Evolutionary conservation across 2,888 invertebrate genomes (phyloP).

Genomic region (Nephrocerus scutellatus): DNA sequence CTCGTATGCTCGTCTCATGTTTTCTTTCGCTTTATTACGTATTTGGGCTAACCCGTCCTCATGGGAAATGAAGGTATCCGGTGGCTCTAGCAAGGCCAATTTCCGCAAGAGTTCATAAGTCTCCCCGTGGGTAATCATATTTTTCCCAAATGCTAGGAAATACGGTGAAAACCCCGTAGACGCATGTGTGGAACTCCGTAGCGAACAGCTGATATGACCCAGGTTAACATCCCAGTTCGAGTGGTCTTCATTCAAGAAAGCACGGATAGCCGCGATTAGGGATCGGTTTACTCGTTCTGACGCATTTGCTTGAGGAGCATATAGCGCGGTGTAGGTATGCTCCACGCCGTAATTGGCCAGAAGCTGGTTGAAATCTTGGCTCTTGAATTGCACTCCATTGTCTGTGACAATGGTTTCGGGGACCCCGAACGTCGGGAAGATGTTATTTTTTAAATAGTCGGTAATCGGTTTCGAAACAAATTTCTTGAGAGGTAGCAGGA

Average conservation of each 20-base stretch:
- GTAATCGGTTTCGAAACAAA: no score
- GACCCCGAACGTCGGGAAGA: constrained; percentile 25
- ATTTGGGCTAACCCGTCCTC: no score
- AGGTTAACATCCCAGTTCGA: not conserved
- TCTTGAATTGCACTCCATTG: constrained; percentile 3
- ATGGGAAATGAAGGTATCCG: no score
- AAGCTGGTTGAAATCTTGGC: not conserved
- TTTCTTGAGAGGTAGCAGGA: no score
- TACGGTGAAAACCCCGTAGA: constrained; percentile 8
- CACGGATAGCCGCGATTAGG: constrained; percentile 2
- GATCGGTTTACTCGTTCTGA: constrained; percentile 9
- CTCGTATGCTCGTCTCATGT: no score
- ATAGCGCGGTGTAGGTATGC: constrained; percentile 6
- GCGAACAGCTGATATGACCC: constrained; percentile 2
- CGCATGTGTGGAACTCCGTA: constrained; percentile 7
- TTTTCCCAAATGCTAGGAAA: constrained; percentile 4
- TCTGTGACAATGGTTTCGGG: constrained; percentile 15
- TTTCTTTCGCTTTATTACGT: no score
- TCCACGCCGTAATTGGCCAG: constrained; percentile 4
- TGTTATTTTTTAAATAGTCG: constrained; percentile 13
- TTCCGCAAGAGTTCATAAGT: not conserved
- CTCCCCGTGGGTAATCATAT: not conserved
- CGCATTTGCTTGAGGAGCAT: constrained; percentile 8
- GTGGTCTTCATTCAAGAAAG: constrained; percentile 2
- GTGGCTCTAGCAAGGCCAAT: no score